Evolutionary conservation across 2,113 vertebrate species (phyloP).

Genomic region (Rhizomys pruinosus): DNA sequence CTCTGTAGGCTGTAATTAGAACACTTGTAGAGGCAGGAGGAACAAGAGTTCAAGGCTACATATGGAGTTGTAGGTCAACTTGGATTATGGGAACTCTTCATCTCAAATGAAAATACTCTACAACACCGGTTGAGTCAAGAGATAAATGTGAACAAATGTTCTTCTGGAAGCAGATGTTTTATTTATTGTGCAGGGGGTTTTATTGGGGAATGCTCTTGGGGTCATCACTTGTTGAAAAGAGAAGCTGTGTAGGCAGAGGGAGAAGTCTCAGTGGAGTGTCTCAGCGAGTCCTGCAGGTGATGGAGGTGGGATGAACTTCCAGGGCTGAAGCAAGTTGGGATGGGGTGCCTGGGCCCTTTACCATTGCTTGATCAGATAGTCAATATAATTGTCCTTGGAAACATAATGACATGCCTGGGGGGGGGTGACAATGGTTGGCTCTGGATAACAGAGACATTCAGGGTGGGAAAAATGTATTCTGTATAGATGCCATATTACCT

Average conservation of each 20-base stretch:
- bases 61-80: background rate
- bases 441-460: background rate
- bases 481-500: background rate
- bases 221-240: background rate
- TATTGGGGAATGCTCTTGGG: background rate
- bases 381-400: background rate
- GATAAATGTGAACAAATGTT: slow-evolving; percentile 23
- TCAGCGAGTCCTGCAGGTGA: background rate
- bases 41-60: background rate
- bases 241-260: background rate
- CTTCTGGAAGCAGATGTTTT: background rate
- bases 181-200: background rate
- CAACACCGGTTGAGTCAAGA: background rate
- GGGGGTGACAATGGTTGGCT: background rate
- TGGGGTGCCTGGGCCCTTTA: background rate
- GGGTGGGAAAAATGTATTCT: too few species aligned
- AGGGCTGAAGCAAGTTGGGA: background rate
- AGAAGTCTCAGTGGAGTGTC: background rate
- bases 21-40: background rate
- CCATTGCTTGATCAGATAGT: background rate
- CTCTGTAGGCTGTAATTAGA: background rate
- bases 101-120: background rate
- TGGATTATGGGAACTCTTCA: background rate
- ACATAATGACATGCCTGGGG: background rate
- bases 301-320: background rate